A percentile compares a stretch with the other conserved stretches of the same genome.
phyloP scores from a whole-genome alignment of 2,113 vertebrate species.

The Pica pica region DNA sequence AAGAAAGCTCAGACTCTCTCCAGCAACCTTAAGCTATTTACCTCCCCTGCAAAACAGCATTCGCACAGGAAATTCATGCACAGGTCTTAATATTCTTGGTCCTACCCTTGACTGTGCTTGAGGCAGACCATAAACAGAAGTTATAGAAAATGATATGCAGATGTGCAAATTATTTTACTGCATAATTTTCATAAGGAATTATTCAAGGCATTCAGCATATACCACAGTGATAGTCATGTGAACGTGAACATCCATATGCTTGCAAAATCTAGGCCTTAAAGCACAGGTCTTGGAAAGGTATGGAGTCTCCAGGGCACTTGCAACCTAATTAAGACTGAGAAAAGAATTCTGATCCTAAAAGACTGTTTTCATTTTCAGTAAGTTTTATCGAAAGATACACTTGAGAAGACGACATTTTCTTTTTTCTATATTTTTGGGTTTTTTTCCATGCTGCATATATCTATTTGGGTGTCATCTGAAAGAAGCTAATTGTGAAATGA shows the following conservation, averaged over 20 bases:
- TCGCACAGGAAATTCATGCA: rapidly evolving
- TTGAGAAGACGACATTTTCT: not conserved
- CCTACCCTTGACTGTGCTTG: not conserved
- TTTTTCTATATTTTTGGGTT: not conserved
- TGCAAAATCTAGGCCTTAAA: not conserved
- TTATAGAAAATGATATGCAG: not conserved
- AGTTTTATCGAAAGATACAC: not conserved
- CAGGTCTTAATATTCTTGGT: not conserved
- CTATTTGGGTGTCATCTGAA: not conserved
- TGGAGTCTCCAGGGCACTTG: not conserved
- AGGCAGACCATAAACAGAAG: not conserved
- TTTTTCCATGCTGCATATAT: not conserved
- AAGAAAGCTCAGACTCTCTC: not conserved
- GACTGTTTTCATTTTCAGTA: not conserved
- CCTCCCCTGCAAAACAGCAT: not conserved
- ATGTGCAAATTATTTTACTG: not conserved
- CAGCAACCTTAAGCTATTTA: not conserved
- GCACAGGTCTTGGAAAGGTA: not conserved
- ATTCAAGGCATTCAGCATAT: not conserved
- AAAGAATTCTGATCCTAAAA: not conserved
- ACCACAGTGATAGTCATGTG: not conserved
- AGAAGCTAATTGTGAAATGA: not conserved
- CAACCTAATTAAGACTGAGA: not conserved
- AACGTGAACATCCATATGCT: not conserved
- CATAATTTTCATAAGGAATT: not conserved